Evolutionary conservation across 2,797 vertebrate genomes (phyloP).

Genomic region (Scolopax bukidnonensis): DNA sequence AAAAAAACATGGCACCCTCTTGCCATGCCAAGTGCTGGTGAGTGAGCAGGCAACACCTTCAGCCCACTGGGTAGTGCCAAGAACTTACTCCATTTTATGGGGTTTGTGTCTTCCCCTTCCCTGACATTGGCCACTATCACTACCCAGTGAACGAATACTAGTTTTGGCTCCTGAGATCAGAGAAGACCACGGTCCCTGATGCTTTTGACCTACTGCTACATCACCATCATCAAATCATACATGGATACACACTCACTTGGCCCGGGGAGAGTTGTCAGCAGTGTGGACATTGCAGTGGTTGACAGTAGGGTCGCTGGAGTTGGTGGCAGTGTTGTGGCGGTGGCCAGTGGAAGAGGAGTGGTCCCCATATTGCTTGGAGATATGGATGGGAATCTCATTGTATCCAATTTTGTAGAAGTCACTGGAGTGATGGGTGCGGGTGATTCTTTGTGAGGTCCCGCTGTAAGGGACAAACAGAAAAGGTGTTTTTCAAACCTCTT

Average conservation of each 20-base stretch:
- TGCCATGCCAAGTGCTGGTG: fast-evolving
- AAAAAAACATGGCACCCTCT: background rate
- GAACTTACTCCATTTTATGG: fast-evolving
- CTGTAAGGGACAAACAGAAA: background rate
- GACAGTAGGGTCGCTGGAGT: background rate
- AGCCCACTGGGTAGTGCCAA: background rate
- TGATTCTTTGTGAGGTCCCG: background rate
- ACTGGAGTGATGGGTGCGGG: fast-evolving
- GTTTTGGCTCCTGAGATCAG: background rate
- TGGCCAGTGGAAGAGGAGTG: background rate
- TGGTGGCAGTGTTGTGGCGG: background rate
- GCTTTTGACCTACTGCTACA: background rate
- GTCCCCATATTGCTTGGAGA: background rate
- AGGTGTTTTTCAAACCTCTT: background rate
- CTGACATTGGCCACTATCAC: fast-evolving
- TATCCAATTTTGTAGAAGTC: background rate
- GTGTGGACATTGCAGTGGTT: fast-evolving
- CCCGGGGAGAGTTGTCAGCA: background rate
- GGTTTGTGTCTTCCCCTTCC: background rate
- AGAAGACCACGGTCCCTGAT: background rate
- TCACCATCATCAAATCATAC: background rate
- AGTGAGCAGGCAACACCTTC: background rate
- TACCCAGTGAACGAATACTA: background rate
- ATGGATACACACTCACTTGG: constrained; percentile 29
- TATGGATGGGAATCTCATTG: fast-evolving